Conservation (phyloP, 2,113 vertebrate species). For the Corythoichthys intestinalis region DNA sequence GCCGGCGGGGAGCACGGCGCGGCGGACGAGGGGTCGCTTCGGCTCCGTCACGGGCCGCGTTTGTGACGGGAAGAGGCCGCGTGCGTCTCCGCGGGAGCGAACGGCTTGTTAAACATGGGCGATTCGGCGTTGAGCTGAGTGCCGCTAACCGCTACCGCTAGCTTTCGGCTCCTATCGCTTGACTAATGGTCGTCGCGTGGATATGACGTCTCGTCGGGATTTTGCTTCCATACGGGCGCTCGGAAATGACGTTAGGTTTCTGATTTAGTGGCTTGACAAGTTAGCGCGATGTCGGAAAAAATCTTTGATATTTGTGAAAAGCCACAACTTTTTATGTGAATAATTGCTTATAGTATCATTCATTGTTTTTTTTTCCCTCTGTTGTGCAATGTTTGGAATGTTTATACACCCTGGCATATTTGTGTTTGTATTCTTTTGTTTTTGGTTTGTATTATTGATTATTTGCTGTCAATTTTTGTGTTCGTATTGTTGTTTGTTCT, state of each 20-base stretch:
- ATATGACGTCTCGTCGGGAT: constrained; percentile 21
- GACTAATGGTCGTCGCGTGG: constrained; percentile 57
- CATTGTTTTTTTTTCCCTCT: too few species aligned
- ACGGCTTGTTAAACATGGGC: constrained; percentile 16
- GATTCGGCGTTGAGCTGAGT: constrained; percentile 19
- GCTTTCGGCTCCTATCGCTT: constrained; percentile 48
- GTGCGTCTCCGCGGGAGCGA: constrained; percentile 18
- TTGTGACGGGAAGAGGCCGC: constrained; percentile 3
- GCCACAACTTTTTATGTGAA: too few species aligned
- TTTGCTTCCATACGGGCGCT: background rate
- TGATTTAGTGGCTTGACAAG: background rate
- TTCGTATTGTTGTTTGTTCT: too few species aligned
- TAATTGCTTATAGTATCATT: too few species aligned
- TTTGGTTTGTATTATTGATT: too few species aligned
- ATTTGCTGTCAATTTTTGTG: too few species aligned
- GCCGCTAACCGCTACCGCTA: constrained; percentile 35
- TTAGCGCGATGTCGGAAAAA: too few species aligned
- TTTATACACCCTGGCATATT: too few species aligned
- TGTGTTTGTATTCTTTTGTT: too few species aligned
- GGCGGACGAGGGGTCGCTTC: background rate
- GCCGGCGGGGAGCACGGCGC: background rate
- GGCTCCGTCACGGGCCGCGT: background rate
- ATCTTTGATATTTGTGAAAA: too few species aligned
- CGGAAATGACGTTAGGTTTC: background rate
- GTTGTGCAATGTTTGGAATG: too few species aligned